These are phyloP conservation scores for Lepilemur ruficaudatus DNA, from an alignment of 2,797 vertebrate species.

Conservation along the genomic window DNA sequence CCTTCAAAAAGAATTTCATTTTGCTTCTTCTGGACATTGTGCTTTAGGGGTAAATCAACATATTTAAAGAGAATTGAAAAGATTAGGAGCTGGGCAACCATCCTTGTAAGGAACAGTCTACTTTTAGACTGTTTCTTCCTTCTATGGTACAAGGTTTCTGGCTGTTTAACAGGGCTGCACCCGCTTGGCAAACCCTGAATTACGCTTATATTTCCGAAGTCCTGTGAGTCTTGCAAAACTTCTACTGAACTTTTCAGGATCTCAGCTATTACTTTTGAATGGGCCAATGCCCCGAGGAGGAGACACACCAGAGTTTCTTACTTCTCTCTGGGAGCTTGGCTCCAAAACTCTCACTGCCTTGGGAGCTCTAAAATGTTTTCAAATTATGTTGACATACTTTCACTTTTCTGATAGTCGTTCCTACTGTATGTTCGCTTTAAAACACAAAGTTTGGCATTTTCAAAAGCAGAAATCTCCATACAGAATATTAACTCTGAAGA, in stretches of 20 bases:
- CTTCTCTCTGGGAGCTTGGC: neutral
- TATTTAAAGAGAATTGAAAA: neutral
- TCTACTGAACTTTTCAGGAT: neutral
- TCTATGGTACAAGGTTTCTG: neutral
- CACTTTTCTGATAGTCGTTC: neutral
- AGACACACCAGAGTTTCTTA: neutral
- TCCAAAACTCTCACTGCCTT: neutral
- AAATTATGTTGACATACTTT: neutral
- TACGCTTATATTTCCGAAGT: neutral
- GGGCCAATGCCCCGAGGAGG: neutral
- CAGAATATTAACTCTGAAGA: neutral
- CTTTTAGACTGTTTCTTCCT: neutral
- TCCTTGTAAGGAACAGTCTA: neutral
- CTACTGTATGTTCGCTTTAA: neutral
- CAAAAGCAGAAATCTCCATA: neutral
- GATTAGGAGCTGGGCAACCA: neutral
- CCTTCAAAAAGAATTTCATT: neutral
- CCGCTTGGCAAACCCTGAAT: too few relatives aligned
- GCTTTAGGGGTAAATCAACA: neutral
- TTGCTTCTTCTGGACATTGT: neutral
- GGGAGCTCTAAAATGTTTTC: neutral
- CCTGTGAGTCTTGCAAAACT: neutral
- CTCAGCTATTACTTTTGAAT: neutral
- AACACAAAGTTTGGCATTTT: neutral
- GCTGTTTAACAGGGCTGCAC: neutral